Conservation (phyloP, 2,113 vertebrate species). For the Pterocles orientalis region DNA sequence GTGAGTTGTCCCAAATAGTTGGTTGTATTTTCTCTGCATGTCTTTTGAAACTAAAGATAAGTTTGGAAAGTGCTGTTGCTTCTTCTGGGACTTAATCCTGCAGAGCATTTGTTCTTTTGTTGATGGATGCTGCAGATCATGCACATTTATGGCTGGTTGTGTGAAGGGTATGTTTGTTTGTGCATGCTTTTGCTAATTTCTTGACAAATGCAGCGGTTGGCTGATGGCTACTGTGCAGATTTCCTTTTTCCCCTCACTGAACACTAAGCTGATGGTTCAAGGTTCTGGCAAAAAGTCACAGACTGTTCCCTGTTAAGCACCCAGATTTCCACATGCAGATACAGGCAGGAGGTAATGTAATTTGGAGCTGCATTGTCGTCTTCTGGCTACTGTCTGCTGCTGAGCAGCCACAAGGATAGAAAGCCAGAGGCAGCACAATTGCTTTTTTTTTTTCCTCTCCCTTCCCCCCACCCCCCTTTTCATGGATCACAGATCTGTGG, state of each 20-base stretch:
- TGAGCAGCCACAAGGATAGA: background rate
- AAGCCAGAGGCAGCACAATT: constrained; percentile 2
- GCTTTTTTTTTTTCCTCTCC: too few species aligned
- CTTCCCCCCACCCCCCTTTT: background rate
- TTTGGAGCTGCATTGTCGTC: constrained; percentile 10
- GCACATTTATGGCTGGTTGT: background rate
- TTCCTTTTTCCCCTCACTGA: background rate
- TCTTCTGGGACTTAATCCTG: background rate
- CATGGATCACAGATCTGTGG: constrained; percentile 51
- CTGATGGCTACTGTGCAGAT: background rate
- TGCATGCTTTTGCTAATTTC: background rate
- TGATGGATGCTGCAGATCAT: background rate
- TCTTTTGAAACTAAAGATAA: background rate
- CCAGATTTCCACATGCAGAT: constrained; percentile 12
- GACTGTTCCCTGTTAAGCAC: background rate
- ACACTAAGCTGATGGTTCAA: background rate
- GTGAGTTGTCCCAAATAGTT: background rate
- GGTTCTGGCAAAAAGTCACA: background rate
- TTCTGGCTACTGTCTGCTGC: background rate
- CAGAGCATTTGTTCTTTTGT: background rate
- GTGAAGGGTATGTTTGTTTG: background rate
- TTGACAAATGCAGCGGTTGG: background rate
- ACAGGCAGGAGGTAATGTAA: constrained; percentile 5
- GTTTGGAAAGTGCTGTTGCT: background rate
- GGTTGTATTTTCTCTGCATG: background rate